Percentiles rank a stretch among this genome's conserved stretches.
Evolutionary conservation across 1,140 invertebrate species (phyloP).

Genomic region (Brachionus rotundiformis): DNA sequence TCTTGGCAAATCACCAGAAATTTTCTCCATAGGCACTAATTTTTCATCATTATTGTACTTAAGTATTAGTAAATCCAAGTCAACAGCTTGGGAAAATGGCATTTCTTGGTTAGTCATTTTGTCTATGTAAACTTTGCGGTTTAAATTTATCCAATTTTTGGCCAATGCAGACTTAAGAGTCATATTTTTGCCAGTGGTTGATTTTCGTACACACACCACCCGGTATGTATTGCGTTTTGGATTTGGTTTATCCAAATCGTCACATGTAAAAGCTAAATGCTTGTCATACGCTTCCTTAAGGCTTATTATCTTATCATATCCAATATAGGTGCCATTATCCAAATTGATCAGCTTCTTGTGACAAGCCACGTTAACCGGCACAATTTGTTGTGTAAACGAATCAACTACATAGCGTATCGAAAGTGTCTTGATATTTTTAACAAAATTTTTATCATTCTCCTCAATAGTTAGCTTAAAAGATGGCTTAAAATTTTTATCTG

Average conservation of each 20-base stretch:
- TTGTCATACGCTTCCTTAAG: conserved; percentile 48
- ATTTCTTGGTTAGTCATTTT: conserved; percentile 28
- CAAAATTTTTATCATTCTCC: conserved; percentile 41
- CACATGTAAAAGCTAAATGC: not conserved
- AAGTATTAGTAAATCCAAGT: conserved; percentile 12
- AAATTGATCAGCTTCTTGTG: conserved; percentile 14
- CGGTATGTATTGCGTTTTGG: not conserved
- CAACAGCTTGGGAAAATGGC: conserved; percentile 50
- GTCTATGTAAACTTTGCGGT: conserved; percentile 8
- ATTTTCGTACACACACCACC: not conserved
- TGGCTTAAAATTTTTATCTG: not conserved
- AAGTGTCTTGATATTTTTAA: conserved; percentile 12
- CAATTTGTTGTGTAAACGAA: not conserved
- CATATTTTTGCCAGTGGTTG: conserved; percentile 43
- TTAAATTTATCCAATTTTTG: conserved; percentile 43
- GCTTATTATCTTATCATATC: not conserved
- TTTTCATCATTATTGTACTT: not conserved
- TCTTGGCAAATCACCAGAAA: not conserved
- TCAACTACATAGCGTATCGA: conserved; percentile 20
- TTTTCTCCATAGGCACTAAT: not conserved
- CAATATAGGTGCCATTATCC: conserved; percentile 9
- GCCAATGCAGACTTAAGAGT: conserved; percentile 34
- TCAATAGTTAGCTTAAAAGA: conserved; percentile 28
- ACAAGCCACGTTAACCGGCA: conserved; percentile 25
- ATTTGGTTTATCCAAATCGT: not conserved